A percentile compares a stretch with the other conserved stretches of the same genome.
Evolutionary conservation across 2,797 vertebrate species (phyloP).

Genomic region (Atherinosoma microstoma): DNA sequence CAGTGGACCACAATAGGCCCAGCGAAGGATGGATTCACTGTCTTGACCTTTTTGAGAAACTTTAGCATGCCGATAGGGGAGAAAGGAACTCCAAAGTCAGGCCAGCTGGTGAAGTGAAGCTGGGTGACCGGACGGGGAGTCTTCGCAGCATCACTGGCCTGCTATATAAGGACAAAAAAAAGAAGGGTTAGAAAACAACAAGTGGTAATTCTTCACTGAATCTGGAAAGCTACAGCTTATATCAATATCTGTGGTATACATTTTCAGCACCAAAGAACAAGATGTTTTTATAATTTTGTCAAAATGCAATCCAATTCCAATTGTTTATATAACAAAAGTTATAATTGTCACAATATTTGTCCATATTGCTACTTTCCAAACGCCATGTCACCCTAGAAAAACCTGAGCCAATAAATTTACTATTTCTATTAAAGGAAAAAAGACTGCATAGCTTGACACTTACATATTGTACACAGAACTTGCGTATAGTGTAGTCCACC

Average conservation of each 20-base stretch:
- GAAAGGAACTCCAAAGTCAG: slow-evolving; percentile 97
- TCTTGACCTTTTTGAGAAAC: slow-evolving; percentile 96
- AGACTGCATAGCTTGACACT: slow-evolving; percentile 41
- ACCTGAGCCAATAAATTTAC: neutral
- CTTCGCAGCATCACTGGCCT: slow-evolving; percentile 90
- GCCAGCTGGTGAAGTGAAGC: slow-evolving; percentile 99
- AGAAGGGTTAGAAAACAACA: neutral
- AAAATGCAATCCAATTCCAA: neutral
- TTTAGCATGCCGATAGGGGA: slow-evolving; percentile 99
- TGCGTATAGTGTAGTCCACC: slow-evolving; percentile 96
- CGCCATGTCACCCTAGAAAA: no score
- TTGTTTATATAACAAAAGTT: no score
- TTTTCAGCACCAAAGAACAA: neutral
- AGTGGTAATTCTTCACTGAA: neutral
- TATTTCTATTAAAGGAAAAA: neutral
- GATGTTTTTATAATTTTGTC: neutral
- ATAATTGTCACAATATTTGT: no score
- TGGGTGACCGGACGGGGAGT: slow-evolving; percentile 90
- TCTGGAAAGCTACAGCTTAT: neutral
- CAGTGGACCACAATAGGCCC: slow-evolving; percentile 95
- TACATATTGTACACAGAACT: slow-evolving; percentile 95
- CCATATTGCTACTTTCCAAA: no score
- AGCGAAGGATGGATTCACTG: slow-evolving; percentile 86
- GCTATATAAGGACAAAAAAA: slow-evolving; percentile 78
- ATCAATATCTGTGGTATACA: neutral